Evolutionary conservation across 2,888 invertebrate species (phyloP).

Genomic region (Cosmopolites sordidus): DNA sequence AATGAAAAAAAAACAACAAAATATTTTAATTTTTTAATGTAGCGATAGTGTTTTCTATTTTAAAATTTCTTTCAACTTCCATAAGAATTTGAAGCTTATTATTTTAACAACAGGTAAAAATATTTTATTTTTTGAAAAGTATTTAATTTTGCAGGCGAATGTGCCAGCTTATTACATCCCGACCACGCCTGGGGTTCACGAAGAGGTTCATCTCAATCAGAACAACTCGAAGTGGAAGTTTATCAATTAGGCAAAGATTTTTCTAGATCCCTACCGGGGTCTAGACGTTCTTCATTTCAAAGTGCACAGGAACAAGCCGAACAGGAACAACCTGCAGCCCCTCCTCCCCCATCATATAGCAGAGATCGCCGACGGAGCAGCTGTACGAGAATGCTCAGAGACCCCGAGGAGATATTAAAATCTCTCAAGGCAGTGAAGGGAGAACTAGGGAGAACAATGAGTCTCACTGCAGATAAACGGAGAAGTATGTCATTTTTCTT

Average conservation of each 20-base stretch:
- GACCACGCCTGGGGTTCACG: conserved; percentile 80
- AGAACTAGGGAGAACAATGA: conserved; percentile 77
- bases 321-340: conserved; percentile 45
- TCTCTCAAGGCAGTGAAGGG: conserved; percentile 78
- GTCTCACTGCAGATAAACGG: conserved; percentile 61
- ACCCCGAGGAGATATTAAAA: conserved; percentile 80
- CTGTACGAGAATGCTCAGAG: conserved; percentile 66
- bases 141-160: conserved; percentile 54
- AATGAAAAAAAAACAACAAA: no score
- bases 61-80: no score
- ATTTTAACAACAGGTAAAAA: no score
- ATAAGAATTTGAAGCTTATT: no score
- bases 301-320: conserved; percentile 48
- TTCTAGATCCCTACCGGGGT: conserved; percentile 80
- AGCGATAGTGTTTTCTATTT: no score
- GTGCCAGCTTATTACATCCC: conserved; percentile 74
- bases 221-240: conserved; percentile 72
- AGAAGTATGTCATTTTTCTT: conserved; percentile 49
- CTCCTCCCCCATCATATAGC: conserved; percentile 56
- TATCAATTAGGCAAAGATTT: conserved; percentile 84
- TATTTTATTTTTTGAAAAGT: no score
- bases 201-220: conserved; percentile 85
- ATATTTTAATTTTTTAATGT: no score
- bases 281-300: conserved; percentile 79
- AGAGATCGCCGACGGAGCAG: conserved; percentile 76